Base-by-base conservation (phyloP, 2,888 invertebrate genomes). In the Trachelus iudaicus region DNA sequence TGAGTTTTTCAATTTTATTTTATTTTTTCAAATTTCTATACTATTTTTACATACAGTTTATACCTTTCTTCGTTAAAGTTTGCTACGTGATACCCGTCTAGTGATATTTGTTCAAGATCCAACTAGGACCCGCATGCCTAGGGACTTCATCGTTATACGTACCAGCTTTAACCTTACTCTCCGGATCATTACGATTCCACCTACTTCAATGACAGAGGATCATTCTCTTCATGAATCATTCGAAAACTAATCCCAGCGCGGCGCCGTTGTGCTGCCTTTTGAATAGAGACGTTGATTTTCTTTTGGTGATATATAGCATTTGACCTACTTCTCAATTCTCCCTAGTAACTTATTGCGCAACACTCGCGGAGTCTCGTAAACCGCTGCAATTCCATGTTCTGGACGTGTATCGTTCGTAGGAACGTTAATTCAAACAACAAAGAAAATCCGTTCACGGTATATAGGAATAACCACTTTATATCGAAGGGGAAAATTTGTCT, bases 1-100 rank as follows among this genome's bases (percentile, higher is more conserved):
- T 91, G 78, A 90, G 88, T 83, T 35, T 69, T 34, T n/a, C 37
- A 69, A 34, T 33, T 6, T 71, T 30, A 0, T 23, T 40, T n/a
- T n/a, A n/a, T n/a, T 23, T 6, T 23, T 56, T 4, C 1, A 9
- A 4, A 23, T 23, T 56, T 56, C 6, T 56, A 2, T 9, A 56
- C 23, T 56, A 56, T 23, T 23, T 23, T 56, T 56, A 56, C 56
- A 23, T 23, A 4, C 40, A 23, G 56, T 56, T 56, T 56, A 56
- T 56, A 6, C 6, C 0, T 56, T 56, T 30, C 34, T 80, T 85
- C 69, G 81, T 78, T 37, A 79, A 40, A 11, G 30, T 69, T 34
- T 23, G 56, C 37, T 71, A 71, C 23, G 35, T 33, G 11, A 30
- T 11, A 31, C 33, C 71, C 69, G 68, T 71, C 69, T 35, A 75